Conservation (phyloP, 2,113 vertebrate genomes). For the Myiagra hebetior region DNA sequence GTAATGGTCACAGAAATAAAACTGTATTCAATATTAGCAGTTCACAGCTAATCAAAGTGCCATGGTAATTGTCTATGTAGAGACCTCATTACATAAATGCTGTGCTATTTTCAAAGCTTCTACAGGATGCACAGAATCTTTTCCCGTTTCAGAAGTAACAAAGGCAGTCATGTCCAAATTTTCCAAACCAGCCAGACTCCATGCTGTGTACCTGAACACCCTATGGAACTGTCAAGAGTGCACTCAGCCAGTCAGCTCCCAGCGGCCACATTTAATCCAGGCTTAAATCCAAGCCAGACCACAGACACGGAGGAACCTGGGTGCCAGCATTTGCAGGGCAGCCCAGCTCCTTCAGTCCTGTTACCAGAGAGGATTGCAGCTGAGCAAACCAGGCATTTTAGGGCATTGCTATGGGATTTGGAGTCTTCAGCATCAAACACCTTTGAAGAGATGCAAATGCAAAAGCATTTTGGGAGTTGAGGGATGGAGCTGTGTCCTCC, state of each 20-base stretch:
- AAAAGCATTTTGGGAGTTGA: background rate
- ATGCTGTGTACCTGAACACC: background rate
- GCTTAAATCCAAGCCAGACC: background rate
- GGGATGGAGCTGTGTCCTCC: background rate
- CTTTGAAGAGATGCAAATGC: background rate
- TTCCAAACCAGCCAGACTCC: background rate
- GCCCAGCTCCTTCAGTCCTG: background rate
- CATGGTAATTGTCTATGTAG: background rate
- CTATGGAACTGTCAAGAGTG: background rate
- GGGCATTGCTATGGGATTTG: background rate
- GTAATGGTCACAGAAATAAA: background rate
- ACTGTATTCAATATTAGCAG: background rate
- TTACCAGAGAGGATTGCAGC: background rate
- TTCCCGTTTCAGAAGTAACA: background rate
- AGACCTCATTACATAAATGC: background rate
- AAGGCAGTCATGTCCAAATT: background rate
- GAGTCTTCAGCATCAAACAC: background rate
- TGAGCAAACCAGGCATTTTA: background rate
- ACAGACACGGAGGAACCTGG: background rate
- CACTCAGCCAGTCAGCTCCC: background rate
- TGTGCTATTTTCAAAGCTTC: background rate
- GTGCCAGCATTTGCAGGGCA: fast-evolving
- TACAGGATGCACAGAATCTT: background rate
- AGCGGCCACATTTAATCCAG: background rate
- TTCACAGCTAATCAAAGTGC: background rate